These are phyloP conservation scores for Ormyrus labotus DNA, from an alignment of 2,888 invertebrate genomes.

Conservation along the genomic window DNA sequence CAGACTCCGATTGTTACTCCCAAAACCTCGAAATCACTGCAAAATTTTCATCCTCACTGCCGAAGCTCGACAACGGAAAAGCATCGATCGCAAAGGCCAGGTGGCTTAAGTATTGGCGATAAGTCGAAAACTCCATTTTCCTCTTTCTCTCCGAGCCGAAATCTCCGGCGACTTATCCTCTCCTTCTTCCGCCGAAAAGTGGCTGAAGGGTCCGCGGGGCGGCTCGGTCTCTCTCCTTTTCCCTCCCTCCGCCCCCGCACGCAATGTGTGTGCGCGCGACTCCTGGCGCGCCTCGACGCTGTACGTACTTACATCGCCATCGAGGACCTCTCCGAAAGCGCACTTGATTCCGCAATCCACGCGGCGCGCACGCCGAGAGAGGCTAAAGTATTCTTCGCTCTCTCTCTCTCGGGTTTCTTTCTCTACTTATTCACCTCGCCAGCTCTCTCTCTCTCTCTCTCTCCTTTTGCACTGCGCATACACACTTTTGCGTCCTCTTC, in stretches of 20 bases:
- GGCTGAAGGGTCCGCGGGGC: slow-evolving; percentile 6
- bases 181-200: slow-evolving; percentile 23
- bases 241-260: not conserved
- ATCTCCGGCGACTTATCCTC: slow-evolving; percentile 13
- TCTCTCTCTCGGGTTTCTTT: not conserved
- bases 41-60: too few species aligned
- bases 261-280: not conserved
- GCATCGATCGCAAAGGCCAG: too few species aligned
- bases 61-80: too few species aligned
- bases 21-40: too few species aligned
- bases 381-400: slow-evolving; percentile 60
- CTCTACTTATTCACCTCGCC: not conserved
- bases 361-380: slow-evolving; percentile 58
- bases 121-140: slow-evolving; percentile 16
- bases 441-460: not conserved
- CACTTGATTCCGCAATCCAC: slow-evolving; percentile 72
- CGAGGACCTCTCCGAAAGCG: slow-evolving; percentile 60
- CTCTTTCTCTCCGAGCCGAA: not conserved
- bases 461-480: not conserved
- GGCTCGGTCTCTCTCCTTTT: not conserved
- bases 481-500: slow-evolving; percentile 1
- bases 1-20: too few species aligned
- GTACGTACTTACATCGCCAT: slow-evolving; percentile 53
- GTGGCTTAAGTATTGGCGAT: too few species aligned
- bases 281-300: slow-evolving; percentile 28